These are phyloP conservation scores for Brenthis ino DNA, from an alignment of 2,888 invertebrate genomes.

Conservation along the genomic window DNA sequence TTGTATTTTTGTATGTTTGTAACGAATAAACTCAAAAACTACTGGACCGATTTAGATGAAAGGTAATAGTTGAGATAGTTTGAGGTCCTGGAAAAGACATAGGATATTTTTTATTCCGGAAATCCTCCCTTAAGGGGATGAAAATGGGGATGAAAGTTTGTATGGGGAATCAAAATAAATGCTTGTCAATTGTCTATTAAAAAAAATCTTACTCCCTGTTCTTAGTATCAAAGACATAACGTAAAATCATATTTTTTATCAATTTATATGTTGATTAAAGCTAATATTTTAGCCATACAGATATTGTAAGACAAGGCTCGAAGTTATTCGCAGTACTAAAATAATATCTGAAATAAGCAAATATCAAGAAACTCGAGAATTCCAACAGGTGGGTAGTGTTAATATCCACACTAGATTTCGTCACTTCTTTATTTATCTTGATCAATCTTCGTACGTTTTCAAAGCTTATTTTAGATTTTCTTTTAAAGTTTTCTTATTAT, in stretches of 20 bases:
- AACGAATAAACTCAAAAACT: too few species aligned
- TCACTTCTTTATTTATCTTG: background rate
- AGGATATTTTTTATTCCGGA: too few species aligned
- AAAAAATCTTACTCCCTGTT: too few species aligned
- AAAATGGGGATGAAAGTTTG: too few species aligned
- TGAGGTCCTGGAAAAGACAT: too few species aligned
- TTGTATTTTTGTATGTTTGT: too few species aligned
- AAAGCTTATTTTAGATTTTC: background rate
- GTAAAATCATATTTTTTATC: background rate
- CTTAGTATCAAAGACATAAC: too few species aligned
- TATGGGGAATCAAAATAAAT: too few species aligned
- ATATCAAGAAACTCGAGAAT: constrained; percentile 33
- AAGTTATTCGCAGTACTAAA: constrained; percentile 45
- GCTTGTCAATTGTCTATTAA: too few species aligned
- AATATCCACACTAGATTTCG: background rate
- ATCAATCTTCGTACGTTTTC: background rate
- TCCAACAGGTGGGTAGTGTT: constrained; percentile 33
- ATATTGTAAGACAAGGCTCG: constrained; percentile 62
- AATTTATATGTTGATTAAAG: background rate
- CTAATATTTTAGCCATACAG: constrained; percentile 48
- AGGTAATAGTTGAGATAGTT: too few species aligned
- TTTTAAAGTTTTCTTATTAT: background rate
- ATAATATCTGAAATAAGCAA: constrained; percentile 30
- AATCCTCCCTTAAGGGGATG: too few species aligned
- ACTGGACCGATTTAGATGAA: too few species aligned